These are phyloP conservation scores for Chloroceryle inda DNA, from an alignment of 2,797 vertebrate genomes.

Conservation along the genomic window DNA sequence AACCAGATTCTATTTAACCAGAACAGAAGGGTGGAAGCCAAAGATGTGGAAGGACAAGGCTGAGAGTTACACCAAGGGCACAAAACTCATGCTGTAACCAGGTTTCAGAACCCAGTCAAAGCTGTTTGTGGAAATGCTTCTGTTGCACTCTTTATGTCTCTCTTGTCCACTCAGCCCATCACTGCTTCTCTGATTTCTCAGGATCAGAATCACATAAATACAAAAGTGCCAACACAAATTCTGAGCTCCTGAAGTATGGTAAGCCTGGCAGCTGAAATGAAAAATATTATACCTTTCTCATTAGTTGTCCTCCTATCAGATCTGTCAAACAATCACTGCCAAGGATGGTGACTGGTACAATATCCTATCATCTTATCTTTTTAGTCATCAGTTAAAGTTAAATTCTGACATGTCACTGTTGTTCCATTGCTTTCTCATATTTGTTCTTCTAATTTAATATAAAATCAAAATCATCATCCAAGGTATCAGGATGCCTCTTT, in stretches of 20 bases:
- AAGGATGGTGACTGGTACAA: not conserved
- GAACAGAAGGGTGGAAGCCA: not conserved
- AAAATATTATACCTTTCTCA: conserved; percentile 9
- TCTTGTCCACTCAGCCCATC: not conserved
- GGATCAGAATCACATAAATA: not conserved
- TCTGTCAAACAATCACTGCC: not conserved
- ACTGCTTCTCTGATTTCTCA: not conserved
- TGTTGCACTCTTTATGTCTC: not conserved
- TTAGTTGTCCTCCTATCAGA: conserved; percentile 22
- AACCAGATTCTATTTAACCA: not conserved
- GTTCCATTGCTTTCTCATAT: not conserved
- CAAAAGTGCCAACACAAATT: not conserved
- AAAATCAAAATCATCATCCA: not conserved
- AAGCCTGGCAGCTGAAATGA: conserved; percentile 20
- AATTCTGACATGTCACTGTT: not conserved
- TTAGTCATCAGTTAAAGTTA: conserved; percentile 16
- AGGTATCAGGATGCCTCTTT: not conserved
- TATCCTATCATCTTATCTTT: conserved; percentile 17
- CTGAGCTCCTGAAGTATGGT: not conserved
- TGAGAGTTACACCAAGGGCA: not conserved
- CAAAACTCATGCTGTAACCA: not conserved
- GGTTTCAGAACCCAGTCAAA: not conserved
- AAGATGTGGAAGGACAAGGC: not conserved
- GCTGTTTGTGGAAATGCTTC: not conserved
- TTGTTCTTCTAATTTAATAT: conserved; percentile 10